Evolutionary conservation across 2,888 invertebrate genomes (phyloP).

Genomic region (Yponomeuta plumbellus): DNA sequence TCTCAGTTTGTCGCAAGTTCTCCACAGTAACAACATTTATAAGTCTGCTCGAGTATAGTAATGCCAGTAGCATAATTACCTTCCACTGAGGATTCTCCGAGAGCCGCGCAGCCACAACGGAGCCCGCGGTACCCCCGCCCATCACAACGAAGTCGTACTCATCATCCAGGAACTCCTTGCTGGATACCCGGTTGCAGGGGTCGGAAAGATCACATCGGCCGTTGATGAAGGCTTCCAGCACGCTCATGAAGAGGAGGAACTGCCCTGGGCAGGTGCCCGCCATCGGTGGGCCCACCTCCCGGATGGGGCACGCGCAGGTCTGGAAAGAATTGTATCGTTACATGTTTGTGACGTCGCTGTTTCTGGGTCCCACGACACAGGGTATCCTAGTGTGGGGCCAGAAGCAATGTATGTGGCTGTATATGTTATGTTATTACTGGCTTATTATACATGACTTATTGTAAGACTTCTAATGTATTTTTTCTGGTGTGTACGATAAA

Average conservation of each 20-base stretch:
- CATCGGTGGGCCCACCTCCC: slow-evolving; percentile 76
- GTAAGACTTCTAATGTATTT: no score
- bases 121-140: slow-evolving; percentile 81
- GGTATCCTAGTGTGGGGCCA: no score
- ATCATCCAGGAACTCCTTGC: slow-evolving; percentile 51
- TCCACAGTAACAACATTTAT: no score
- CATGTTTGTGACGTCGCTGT: no score
- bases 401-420: no score
- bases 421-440: no score
- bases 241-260: slow-evolving; percentile 79
- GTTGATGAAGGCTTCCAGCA: slow-evolving; percentile 78
- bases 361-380: no score
- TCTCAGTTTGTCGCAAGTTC: no score
- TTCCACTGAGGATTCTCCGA: slow-evolving; percentile 81
- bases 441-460: no score
- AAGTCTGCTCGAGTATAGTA: no score
- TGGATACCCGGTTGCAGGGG: slow-evolving; percentile 76
- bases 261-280: slow-evolving; percentile 76
- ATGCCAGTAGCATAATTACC: slow-evolving; percentile 32
- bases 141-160: slow-evolving; percentile 81
- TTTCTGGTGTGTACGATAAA: no score
- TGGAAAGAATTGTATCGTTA: slow-evolving; percentile 28
- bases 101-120: slow-evolving; percentile 79
- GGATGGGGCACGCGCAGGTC: slow-evolving; percentile 74
- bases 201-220: slow-evolving; percentile 76